A percentile compares a stretch with the other conserved stretches of the same genome.
These are phyloP conservation scores for Diabrotica balteata DNA, from an alignment of 2,888 invertebrate genomes.

Conservation along the genomic window DNA sequence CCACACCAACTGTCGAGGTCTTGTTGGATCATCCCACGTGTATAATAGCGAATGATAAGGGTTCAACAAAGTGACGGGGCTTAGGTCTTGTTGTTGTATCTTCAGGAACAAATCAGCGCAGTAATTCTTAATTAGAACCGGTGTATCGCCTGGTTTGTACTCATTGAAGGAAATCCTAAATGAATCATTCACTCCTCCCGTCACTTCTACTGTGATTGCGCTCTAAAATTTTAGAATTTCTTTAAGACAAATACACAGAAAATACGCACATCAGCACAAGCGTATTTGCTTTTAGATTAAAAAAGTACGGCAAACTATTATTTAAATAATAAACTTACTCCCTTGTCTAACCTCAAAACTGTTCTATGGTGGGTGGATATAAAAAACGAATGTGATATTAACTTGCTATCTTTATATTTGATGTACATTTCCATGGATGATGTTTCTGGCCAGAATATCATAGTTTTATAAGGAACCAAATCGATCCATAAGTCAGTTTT, in stretches of 20 bases:
- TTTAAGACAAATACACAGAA: no score
- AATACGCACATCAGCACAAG: no score
- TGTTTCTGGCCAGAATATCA: conserved; percentile 84
- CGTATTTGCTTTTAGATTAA: background rate
- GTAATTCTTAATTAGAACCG: conserved; percentile 83
- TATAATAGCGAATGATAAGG: conserved; percentile 79
- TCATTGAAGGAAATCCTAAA: conserved; percentile 78
- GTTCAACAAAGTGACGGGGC: conserved; percentile 76
- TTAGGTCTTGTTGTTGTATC: conserved; percentile 71
- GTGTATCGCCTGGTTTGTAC: conserved; percentile 79
- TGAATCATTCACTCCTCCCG: conserved; percentile 76
- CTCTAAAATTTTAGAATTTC: conserved; percentile 61
- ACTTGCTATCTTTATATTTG: conserved; percentile 77
- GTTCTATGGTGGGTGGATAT: conserved; percentile 74
- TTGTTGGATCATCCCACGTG: conserved; percentile 86
- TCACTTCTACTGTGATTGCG: conserved; percentile 74
- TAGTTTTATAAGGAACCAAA: conserved; percentile 71
- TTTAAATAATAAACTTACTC: conserved; percentile 64
- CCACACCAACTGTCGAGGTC: conserved; percentile 77
- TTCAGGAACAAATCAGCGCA: conserved; percentile 83
- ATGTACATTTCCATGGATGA: conserved; percentile 82
- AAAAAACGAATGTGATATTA: conserved; percentile 79
- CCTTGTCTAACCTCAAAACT: conserved; percentile 83
- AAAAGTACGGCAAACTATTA: background rate
- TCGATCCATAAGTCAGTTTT: conserved; percentile 85